Conservation (phyloP, 1,140 invertebrate species). For the Lepidotrigona ventralis region DNA sequence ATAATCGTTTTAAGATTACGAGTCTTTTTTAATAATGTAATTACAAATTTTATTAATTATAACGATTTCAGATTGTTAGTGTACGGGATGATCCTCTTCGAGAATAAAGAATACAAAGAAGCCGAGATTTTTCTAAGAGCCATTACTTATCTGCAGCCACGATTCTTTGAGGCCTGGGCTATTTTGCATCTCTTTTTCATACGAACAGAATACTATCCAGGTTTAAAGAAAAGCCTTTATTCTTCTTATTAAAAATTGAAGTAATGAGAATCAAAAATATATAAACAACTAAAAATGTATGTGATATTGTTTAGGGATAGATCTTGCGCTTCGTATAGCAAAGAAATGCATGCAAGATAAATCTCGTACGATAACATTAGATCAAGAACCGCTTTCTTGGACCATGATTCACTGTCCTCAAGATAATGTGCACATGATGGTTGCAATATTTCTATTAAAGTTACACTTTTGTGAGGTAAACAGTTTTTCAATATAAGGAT, state of each 20-base stretch:
- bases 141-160: constrained; percentile 61
- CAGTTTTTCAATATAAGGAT: neutral
- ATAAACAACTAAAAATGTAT: neutral
- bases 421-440: constrained; percentile 50
- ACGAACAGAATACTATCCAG: constrained; percentile 63
- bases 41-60: neutral
- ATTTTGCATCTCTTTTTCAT: constrained; percentile 66
- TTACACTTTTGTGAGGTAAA: constrained; percentile 64
- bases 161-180: constrained; percentile 65
- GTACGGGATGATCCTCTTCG: constrained; percentile 57
- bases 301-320: constrained; percentile 51
- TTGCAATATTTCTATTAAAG: constrained; percentile 59
- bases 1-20: too few relatives aligned
- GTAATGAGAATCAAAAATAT: neutral
- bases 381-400: constrained; percentile 61
- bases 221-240: constrained; percentile 25
- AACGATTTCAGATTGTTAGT: constrained; percentile 54
- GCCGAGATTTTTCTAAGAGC: constrained; percentile 64
- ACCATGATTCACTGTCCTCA: constrained; percentile 48
- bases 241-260: neutral
- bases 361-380: constrained; percentile 27
- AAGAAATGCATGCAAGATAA: constrained; percentile 62
- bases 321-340: constrained; percentile 60
- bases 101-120: constrained; percentile 48
- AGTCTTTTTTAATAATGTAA: too few relatives aligned